Evolutionary conservation across 2,797 vertebrate genomes (phyloP), one percentile per base, ranked within the genome.

Genomic region (Halcyon chelicuti): DNA sequence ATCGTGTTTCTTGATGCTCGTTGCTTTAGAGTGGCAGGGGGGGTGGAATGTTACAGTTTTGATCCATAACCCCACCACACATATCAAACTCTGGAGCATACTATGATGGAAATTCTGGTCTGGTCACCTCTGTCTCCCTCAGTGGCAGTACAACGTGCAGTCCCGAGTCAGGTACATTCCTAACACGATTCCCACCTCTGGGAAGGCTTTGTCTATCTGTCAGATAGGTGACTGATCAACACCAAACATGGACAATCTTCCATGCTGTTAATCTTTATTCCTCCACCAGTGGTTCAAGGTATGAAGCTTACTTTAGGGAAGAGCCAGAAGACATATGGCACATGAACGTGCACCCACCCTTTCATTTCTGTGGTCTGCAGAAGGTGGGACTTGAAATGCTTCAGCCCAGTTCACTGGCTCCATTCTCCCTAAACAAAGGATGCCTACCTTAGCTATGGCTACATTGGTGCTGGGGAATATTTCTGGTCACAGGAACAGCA

Each of bases 281-380:
- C 47, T 60, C 6, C 54, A 16, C 7, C 1, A 4, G 81, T 39
- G 75, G 66, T 37, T 23, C 42, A 84, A 61, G 23, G n/a, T 46
- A 52, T 65, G 29, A 89, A 86, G 21, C 10, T 47, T 46, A 37
- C 33, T 68, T 74, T 68, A 84, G 23, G n/a, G 49, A 70, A 86
- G 58, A 88, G 19, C 16, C 7, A 49, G 52, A 84, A 77, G 49
- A 74, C 0, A 0, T 12, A 19, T 5, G 11, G 25, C 20, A 76
- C 0, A 0, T 40, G 11, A 84, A 37, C n/a, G 80, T 1, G 8
- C 31, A 49, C 6, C 4, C 42, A 78, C 11, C 6, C 14, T 68
- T 82, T 35, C 3, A 0, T 49, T 88, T 80, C 54, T 84, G n/a
- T 35, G 46, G 39, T 81, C 66, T 83, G 49, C 28, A 71, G 28